Evolutionary conservation across 2,888 invertebrate species (phyloP), one percentile per base, ranked within the genome.

Genomic region (Nudaria mundana): DNA sequence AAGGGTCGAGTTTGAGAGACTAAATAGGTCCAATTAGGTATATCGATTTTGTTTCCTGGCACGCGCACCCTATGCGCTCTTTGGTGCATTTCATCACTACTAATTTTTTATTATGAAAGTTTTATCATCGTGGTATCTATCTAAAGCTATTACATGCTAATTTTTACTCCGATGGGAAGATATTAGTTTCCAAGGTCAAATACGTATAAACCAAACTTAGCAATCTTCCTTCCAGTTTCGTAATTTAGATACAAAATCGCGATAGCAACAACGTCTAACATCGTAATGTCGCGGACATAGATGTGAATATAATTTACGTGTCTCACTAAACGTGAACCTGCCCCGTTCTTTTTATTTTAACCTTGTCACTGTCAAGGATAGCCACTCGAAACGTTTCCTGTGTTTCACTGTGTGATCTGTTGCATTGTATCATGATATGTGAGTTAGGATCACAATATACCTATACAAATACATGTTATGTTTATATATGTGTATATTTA

Each of bases 291-390:
- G n/a, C n/a, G n/a, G n/a, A n/a, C n/a, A n/a, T n/a, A n/a, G n/a
- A n/a, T n/a, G n/a, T n/a, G n/a, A n/a, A n/a, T n/a, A n/a, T 28
- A 28, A 28, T 28, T 28, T 14, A 14, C 7, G 13, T 13, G 26
- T 13, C 14, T n/a, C n/a, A 14, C 13, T 24, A 4, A 7, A 26
- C 11, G 14, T 26, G 30, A 11, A 24, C 41, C 41, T 48, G 46
- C 58, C 65, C 66, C 65, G 66, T 74, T 76, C 62, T 63, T 55
- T 59, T n/a, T n/a, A n/a, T n/a, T n/a, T 43, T 60, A 68, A 81
- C 76, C 78, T 82, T 81, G 78, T 81, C 76, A 77, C 72, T 76
- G 76, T 81, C 81, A 83, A 84, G 84, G 82, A 81, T 77, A 77
- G 64, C 74, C 59, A 71, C 66, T 76, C 65, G n/a, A 66, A 71